These are phyloP conservation scores for Dendronephthya gigantea DNA, from an alignment of 64 coral and sea anemone genomes.

Conservation along the genomic window DNA sequence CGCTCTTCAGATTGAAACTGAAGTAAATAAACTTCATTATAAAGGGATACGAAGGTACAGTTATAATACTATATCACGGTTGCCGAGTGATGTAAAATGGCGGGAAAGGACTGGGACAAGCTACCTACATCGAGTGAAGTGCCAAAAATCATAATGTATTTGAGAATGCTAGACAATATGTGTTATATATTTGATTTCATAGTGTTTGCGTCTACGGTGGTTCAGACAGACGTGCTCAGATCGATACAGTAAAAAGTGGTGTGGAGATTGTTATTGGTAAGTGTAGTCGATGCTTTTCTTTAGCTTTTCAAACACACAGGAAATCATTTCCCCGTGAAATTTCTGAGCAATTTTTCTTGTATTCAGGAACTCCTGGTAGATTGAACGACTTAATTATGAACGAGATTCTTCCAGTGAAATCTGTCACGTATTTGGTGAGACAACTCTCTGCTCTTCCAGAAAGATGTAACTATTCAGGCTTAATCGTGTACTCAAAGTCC, in stretches of 20 bases:
- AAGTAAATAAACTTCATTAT: constrained; percentile 97
- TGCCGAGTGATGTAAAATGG: no score
- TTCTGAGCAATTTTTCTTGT: not conserved
- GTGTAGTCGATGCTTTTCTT: not conserved
- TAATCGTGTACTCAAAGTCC: no score
- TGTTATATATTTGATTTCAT: constrained; percentile 19
- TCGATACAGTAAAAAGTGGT: constrained; percentile 69
- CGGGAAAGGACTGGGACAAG: no score
- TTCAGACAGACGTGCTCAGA: constrained; percentile 64
- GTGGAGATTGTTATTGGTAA: constrained; percentile 91
- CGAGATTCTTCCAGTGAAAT: constrained; percentile 70
- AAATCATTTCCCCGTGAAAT: no score
- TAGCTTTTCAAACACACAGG: no score
- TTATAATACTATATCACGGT: no score
- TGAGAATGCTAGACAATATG: no score
- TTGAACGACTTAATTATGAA: constrained; percentile 96
- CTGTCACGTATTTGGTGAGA: constrained; percentile 93
- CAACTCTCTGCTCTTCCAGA: not conserved
- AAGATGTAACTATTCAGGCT: no score
- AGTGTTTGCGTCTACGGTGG: constrained; percentile 99
- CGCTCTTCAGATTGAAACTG: constrained; percentile 80
- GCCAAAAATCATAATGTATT: no score
- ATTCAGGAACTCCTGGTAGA: constrained; percentile 80
- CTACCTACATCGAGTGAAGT: no score
- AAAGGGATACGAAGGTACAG: constrained; percentile 80